phyloP scores from a whole-genome alignment of 2,113 vertebrate genomes.

The Varanus komodoensis region DNA sequence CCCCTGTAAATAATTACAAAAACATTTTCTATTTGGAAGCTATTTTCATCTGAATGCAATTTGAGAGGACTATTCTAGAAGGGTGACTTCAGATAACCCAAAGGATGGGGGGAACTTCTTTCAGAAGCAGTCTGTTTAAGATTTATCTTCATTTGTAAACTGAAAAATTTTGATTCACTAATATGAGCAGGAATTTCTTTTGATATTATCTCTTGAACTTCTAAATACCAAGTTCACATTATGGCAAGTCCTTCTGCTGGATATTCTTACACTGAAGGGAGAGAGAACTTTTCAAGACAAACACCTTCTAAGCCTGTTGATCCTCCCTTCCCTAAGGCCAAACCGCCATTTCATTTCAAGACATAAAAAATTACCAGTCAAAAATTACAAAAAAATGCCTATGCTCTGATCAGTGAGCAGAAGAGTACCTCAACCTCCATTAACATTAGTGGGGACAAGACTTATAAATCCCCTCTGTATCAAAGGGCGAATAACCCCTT shows the following conservation, averaged over 20 bases:
- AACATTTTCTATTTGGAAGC: constrained; percentile 70
- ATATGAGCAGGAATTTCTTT: constrained; percentile 36
- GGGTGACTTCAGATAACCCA: constrained; percentile 63
- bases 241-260: constrained; percentile 22
- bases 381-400: constrained; percentile 43
- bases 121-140: constrained; percentile 44
- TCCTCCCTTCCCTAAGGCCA: constrained; percentile 73
- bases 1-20: constrained; percentile 77
- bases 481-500: constrained; percentile 45
- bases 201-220: constrained; percentile 49
- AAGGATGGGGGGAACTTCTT: constrained; percentile 53
- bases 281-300: constrained; percentile 49
- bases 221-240: not conserved
- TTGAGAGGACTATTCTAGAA: constrained; percentile 61
- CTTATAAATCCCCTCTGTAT: constrained; percentile 31
- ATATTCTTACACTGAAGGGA: constrained; percentile 44
- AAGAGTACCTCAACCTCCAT: constrained; percentile 57
- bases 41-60: constrained; percentile 75
- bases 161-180: constrained; percentile 56
- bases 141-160: constrained; percentile 69
- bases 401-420: constrained; percentile 60
- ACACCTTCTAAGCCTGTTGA: constrained; percentile 67
- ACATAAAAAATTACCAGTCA: constrained; percentile 62
- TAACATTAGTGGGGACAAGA: constrained; percentile 29
- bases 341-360: constrained; percentile 67